Percentiles rank a stretch among this genome's conserved stretches.
Evolutionary conservation across 2,113 vertebrate species (phyloP).

Genomic region (Zosterops hypoxanthus): DNA sequence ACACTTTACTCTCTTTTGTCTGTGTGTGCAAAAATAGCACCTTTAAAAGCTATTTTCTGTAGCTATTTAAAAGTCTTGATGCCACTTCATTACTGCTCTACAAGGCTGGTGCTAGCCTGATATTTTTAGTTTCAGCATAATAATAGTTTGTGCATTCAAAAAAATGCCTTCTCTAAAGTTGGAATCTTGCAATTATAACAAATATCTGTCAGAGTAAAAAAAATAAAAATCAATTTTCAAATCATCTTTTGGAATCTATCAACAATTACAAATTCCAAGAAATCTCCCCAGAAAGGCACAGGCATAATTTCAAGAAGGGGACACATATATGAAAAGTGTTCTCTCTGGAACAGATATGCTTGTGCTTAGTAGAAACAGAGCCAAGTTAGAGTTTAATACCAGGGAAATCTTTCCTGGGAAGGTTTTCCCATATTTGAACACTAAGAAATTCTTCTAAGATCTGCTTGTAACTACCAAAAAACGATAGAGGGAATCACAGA

Average conservation of each 20-base stretch:
- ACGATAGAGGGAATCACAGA: not conserved
- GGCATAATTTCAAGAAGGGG: not conserved
- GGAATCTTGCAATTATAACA: not conserved
- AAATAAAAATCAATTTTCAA: not conserved
- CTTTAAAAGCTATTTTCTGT: constrained; percentile 11
- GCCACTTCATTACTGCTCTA: not conserved
- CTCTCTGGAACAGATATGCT: not conserved
- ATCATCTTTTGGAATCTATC: not conserved
- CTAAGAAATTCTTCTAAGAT: not conserved
- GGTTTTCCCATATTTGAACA: not conserved
- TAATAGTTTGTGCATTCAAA: not conserved
- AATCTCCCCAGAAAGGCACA: not conserved
- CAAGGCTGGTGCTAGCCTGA: not conserved
- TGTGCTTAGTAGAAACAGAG: not conserved
- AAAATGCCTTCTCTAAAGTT: not conserved
- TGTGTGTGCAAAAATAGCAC: not conserved
- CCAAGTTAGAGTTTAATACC: not conserved
- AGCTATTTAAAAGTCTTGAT: constrained; percentile 6
- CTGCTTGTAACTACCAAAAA: not conserved
- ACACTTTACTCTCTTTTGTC: not conserved
- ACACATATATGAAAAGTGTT: not conserved
- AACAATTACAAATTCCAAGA: not conserved
- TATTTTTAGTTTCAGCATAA: constrained; percentile 26
- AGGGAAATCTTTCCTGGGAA: not conserved
- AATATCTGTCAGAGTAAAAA: not conserved